Evolutionary conservation across 2,797 vertebrate genomes (phyloP).

Genomic region (Anguilla marmorata): DNA sequence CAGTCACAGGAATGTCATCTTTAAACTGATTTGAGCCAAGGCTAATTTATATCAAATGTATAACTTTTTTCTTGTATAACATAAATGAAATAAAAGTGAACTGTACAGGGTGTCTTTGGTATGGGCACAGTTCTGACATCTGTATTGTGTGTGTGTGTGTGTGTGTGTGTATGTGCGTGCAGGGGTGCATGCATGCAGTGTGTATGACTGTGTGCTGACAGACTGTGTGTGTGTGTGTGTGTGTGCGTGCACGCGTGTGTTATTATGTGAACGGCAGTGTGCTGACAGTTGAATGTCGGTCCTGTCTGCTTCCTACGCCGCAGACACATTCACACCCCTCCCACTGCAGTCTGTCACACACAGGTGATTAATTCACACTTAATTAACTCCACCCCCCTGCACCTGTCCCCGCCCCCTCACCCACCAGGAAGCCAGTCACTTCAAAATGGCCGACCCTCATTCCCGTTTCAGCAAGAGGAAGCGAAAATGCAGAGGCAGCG

Average conservation of each 20-base stretch:
- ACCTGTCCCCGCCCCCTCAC: too few species aligned
- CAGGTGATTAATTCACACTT: constrained; percentile 24
- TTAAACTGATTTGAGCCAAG: too few species aligned
- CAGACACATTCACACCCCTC: constrained; percentile 9
- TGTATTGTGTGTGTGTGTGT: not conserved
- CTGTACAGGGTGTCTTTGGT: not conserved
- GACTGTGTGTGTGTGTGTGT: not conserved
- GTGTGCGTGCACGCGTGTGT: not conserved
- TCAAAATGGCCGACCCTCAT: not conserved
- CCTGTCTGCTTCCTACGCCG: not conserved
- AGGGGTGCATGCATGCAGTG: not conserved
- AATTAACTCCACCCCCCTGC: not conserved
- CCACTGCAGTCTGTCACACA: not conserved
- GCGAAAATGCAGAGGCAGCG: not conserved
- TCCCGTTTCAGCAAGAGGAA: not conserved
- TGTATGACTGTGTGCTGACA: too few species aligned
- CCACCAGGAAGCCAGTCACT: not conserved
- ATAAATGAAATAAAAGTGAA: not conserved
- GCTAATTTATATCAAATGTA: too few species aligned
- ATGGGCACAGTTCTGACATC: not conserved
- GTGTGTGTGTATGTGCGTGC: constrained; percentile 1
- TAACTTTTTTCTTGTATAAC: too few species aligned
- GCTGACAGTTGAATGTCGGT: not conserved
- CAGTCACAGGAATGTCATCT: too few species aligned
- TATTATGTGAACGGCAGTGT: not conserved